Evolutionary conservation across 2,888 invertebrate genomes (phyloP), one percentile per base, ranked within the genome.

Genomic region (Pantelozetes paolii): DNA sequence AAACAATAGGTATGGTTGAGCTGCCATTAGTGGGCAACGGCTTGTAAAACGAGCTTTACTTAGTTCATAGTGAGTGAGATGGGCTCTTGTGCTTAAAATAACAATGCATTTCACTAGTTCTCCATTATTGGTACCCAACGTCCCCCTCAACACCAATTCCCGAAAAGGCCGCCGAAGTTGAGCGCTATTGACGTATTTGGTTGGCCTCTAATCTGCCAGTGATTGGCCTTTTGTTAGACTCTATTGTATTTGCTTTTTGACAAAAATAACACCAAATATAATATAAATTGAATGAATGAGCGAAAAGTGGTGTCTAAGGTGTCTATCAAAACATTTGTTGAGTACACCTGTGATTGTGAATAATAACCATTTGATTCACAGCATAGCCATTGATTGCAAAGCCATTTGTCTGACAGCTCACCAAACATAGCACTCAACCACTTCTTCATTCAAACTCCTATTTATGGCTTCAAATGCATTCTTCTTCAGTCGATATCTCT

Each of bases 301-400:
- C 23, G 26, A 26, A 69, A 40, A 67, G 36, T 67, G 40, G 67
- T 59, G 57, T 57, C 57, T 20, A 28, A 28, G 13, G 36, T 67
- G 69, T 69, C 69, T 69, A 69, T 69, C 69, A 69, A 69, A 69
- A 69, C 69, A 69, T 69, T 69, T 69, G 69, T 69, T 42, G 69
- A 45, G 69, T 69, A 69, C 69, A 69, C 69, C 69, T 69, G 69
- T 45, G 45, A 45, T 28, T 69, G 18, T n/a, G n/a, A n/a, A n/a
- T n/a, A 69, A 69, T 69, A 69, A 64, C 20, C 15, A 45, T 69
- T 69, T 69, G 40, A 69, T 69, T 69, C 69, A 69, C 42, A 45
- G 69, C 69, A 69, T 45, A 69, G 42, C 69, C 69, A 69, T 69
- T 69, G 42, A 45, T 69, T 45, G 26, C n/a, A n/a, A n/a, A n/a